These are phyloP conservation scores for Campylomormyrus tamandua DNA, from an alignment of 2,113 vertebrate species.

Conservation along the genomic window DNA sequence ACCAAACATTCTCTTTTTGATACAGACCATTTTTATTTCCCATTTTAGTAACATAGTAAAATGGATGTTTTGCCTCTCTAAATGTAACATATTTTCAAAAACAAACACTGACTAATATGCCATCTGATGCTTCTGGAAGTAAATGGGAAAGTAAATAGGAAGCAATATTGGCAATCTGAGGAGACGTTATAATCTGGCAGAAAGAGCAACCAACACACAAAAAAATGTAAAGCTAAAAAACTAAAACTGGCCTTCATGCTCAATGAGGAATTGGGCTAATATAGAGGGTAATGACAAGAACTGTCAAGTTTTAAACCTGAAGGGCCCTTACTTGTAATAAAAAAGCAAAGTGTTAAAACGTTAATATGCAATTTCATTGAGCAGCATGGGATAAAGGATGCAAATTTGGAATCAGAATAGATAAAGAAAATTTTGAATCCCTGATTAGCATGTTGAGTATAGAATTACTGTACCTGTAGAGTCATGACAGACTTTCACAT, in stretches of 20 bases:
- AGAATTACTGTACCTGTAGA: not conserved
- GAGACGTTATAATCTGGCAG: not conserved
- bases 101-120: not conserved
- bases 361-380: not conserved
- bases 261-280: not conserved
- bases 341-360: not conserved
- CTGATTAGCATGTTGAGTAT: not conserved
- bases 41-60: not conserved
- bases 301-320: not conserved
- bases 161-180: not conserved
- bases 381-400: not conserved
- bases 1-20: not conserved
- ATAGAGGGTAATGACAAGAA: not conserved
- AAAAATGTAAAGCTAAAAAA: not conserved
- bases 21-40: not conserved
- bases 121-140: not conserved
- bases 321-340: not conserved
- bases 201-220: not conserved
- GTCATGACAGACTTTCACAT: not conserved
- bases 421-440: not conserved
- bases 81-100: not conserved
- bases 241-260: not conserved
- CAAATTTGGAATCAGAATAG: not conserved
- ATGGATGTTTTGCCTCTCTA: not conserved
- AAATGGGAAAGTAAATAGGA: not conserved